phyloP scores from a whole-genome alignment of 2,888 invertebrate species.

The Encarsia formosa region DNA sequence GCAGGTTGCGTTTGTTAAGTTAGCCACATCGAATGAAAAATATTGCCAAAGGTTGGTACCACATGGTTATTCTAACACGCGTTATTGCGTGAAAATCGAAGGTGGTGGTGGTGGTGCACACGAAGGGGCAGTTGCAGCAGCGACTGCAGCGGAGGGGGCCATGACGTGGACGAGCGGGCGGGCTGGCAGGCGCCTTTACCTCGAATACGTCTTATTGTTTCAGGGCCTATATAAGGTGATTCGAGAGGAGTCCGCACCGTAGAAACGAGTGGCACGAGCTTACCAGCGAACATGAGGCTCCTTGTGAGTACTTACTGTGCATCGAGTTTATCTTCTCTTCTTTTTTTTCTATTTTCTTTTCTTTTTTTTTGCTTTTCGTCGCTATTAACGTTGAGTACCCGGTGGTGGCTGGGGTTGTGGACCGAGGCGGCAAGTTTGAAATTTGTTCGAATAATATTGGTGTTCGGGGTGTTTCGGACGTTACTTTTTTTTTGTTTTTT shows the following conservation, averaged over 20 bases:
- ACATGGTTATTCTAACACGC: conserved; percentile 16
- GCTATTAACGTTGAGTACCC: no score
- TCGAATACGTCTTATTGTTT: conserved; percentile 33
- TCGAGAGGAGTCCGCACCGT: conserved; percentile 15
- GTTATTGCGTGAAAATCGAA: conserved; percentile 24
- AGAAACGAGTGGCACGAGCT: conserved; percentile 32
- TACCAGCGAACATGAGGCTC: conserved; percentile 37
- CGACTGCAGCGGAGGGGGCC: not conserved
- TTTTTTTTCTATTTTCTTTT: not conserved
- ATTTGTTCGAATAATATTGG: no score
- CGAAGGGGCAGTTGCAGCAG: not conserved
- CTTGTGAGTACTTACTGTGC: conserved; percentile 41
- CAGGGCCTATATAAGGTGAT: conserved; percentile 38
- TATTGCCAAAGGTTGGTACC: conserved; percentile 1
- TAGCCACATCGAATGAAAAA: no score
- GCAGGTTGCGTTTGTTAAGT: no score
- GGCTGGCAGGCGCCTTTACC: not conserved
- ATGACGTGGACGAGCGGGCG: not conserved
- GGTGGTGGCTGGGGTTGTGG: no score
- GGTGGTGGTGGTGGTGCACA: not conserved
- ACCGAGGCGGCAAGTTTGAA: no score
- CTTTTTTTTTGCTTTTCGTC: not conserved
- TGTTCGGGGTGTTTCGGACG: no score
- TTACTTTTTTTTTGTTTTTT: no score
- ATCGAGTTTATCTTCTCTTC: not conserved